Evolutionary conservation across 2,888 invertebrate species (phyloP).

Genomic region (Mimachlamys varia): DNA sequence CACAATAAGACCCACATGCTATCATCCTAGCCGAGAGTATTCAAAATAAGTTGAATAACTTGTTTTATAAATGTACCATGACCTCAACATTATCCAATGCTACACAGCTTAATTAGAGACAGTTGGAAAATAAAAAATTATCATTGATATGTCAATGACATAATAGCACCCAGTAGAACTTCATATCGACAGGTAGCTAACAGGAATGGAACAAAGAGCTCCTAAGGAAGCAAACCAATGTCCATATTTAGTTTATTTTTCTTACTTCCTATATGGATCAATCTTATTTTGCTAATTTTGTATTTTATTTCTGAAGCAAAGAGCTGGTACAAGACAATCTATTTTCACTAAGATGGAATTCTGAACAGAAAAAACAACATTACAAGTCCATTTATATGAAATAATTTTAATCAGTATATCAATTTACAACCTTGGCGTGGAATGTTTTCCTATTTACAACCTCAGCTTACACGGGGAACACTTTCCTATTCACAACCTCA

Average conservation of each 20-base stretch:
- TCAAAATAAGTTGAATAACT: too few relatives aligned
- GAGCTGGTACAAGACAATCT: background rate
- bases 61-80: background rate
- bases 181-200: too few relatives aligned
- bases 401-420: background rate
- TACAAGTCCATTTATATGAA: background rate
- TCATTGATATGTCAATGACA: too few relatives aligned
- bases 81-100: background rate
- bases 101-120: too few relatives aligned
- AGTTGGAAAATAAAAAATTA: too few relatives aligned
- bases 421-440: background rate
- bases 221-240: background rate
- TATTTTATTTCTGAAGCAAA: too few relatives aligned
- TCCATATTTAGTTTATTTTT: too few relatives aligned
- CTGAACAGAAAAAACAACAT: background rate
- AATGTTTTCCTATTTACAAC: background rate
- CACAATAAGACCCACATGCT: too few relatives aligned
- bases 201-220: background rate
- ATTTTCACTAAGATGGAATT: background rate
- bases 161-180: too few relatives aligned
- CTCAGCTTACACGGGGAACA: too few relatives aligned
- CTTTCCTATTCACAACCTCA: background rate
- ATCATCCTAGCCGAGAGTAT: too few relatives aligned
- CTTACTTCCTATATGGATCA: background rate
- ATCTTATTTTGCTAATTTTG: too few relatives aligned